Evolutionary conservation across 1,140 invertebrate genomes (phyloP), one percentile per base, ranked within the genome.

Genomic region (Dermatophagoides farinae): DNA sequence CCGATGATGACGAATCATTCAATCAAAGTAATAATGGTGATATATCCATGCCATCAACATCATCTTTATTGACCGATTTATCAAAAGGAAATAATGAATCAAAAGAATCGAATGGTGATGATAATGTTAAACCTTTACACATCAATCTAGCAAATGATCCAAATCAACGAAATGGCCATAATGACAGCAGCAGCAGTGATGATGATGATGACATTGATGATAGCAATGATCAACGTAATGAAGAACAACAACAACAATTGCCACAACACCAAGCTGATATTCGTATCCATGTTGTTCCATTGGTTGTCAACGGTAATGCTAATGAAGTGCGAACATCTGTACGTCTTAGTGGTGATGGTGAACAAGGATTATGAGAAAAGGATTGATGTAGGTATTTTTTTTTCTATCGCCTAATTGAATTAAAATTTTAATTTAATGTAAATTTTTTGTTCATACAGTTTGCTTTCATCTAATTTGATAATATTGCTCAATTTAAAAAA

Each of bases 291-390:
- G 31, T 55, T 6, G 10, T 31, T 18, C 23, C 23, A 25, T 6
- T 55, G 38, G 22, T 23, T 31, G 31, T 8, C 31, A 31, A 31
- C 20, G 47, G 47, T 4, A 55, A 55, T 55, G 53, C 53, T 40
- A 23, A 25, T 38, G 53, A 55, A 40, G 53, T 55, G 1, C 23
- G 53, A 39, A 25, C 53, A 14, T 25, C 23, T 38, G 53, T 55
- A 14, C 53, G 53, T 12, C 31, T 55, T 12, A 41, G 38, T 18
- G 53, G 53, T 40, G 53, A 55, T 44, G 53, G 53, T 22, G 53
- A 55, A 55, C 53, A 55, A 55, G 53, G 53, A 16, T 23, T 55
- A 5, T 55, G 23, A 55, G 8, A 31, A 31, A n/a, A n/a, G n/a
- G n/a, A n/a, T n/a, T n/a, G n/a, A n/a, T n/a, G n/a, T n/a, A n/a